phyloP scores from a whole-genome alignment of 2,888 invertebrate genomes.

The Dasypolia templi region DNA sequence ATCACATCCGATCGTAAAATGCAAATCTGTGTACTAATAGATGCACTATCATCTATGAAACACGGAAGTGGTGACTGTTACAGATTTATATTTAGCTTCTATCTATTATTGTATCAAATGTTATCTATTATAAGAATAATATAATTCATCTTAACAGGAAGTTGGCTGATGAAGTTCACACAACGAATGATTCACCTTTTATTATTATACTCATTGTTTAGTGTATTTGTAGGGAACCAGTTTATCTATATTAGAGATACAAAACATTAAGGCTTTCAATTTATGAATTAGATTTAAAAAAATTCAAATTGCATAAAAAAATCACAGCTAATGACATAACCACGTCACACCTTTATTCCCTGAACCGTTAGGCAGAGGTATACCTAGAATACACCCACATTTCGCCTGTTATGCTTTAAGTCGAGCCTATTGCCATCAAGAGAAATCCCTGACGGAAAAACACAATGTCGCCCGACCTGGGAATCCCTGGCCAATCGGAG shows the following conservation, averaged over 20 bases:
- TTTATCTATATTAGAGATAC: not conserved
- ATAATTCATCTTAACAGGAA: slow-evolving; percentile 31
- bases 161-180: slow-evolving; percentile 48
- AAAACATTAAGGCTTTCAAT: not conserved
- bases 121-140: slow-evolving; percentile 28
- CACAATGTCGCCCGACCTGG: too few relatives aligned
- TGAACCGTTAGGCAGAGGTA: too few relatives aligned
- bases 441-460: too few relatives aligned
- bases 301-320: not conserved
- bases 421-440: too few relatives aligned
- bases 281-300: not conserved
- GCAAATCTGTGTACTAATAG: slow-evolving; percentile 28
- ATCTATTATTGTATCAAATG: slow-evolving; percentile 30
- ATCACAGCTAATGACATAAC: too few relatives aligned
- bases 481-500: too few relatives aligned
- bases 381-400: too few relatives aligned
- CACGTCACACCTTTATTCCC: too few relatives aligned
- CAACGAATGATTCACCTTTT: slow-evolving; percentile 40
- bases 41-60: not conserved
- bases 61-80: slow-evolving; percentile 33
- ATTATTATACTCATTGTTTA: slow-evolving; percentile 11
- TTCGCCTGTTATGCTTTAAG: too few relatives aligned
- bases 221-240: not conserved
- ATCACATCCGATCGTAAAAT: slow-evolving; percentile 23
- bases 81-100: slow-evolving; percentile 9